Conservation (phyloP, 1,140 invertebrate species). For the Probaryconus sp. region DNA sequence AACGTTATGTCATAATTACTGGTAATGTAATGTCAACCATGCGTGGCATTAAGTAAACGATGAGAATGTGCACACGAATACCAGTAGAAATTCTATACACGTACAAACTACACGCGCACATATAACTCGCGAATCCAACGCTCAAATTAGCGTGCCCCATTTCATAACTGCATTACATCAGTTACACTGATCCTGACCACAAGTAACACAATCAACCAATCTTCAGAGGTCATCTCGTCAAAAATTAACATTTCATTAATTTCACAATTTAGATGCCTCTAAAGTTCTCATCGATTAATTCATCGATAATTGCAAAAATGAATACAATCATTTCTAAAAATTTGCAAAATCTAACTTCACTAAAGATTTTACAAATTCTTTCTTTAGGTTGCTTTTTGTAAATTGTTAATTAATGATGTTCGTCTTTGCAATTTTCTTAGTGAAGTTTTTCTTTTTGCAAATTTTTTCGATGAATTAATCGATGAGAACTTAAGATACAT, state of each 20-base stretch:
- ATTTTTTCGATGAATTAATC: too few relatives aligned
- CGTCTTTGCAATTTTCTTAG: too few relatives aligned
- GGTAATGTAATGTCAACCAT: slow-evolving; percentile 59
- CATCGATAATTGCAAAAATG: too few relatives aligned
- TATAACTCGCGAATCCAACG: slow-evolving; percentile 7
- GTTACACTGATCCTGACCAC: slow-evolving; percentile 42
- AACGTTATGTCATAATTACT: slow-evolving; percentile 59
- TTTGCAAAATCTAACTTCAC: too few relatives aligned
- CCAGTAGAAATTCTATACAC: slow-evolving; percentile 10
- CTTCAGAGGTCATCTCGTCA: not conserved
- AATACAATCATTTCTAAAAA: too few relatives aligned
- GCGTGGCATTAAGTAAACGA: slow-evolving; percentile 59
- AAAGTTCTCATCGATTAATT: slow-evolving; percentile 26
- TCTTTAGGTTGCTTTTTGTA: too few relatives aligned
- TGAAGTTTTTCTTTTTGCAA: too few relatives aligned
- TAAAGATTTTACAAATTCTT: too few relatives aligned
- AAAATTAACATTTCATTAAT: slow-evolving; percentile 31
- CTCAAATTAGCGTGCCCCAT: slow-evolving; percentile 49
- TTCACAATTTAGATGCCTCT: slow-evolving; percentile 7
- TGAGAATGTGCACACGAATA: slow-evolving; percentile 43
- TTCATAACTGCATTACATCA: slow-evolving; percentile 54
- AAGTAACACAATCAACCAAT: slow-evolving; percentile 25
- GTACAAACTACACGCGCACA: slow-evolving; percentile 8
- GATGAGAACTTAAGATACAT: too few relatives aligned
- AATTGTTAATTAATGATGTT: too few relatives aligned